phyloP scores from a whole-genome alignment of 2,888 invertebrate genomes.

The Caenorhabditis uteleia region DNA sequence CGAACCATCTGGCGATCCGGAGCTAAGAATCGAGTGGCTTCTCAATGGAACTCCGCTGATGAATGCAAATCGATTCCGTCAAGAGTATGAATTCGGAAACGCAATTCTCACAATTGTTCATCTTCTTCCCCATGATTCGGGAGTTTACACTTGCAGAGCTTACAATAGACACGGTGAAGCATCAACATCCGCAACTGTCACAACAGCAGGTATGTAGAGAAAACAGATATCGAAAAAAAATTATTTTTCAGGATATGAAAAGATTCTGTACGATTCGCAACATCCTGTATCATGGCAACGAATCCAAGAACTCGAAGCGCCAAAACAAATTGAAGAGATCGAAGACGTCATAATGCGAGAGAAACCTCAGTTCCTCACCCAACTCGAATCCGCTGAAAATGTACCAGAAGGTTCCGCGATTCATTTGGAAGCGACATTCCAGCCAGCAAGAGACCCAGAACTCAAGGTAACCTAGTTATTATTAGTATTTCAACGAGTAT shows the following conservation, averaged over 20 bases:
- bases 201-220: too few relatives aligned
- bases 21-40: conserved; percentile 67
- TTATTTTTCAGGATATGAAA: conserved; percentile 64
- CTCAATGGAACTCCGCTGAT: conserved; percentile 86
- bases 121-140: conserved; percentile 85
- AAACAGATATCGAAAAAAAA: too few relatives aligned
- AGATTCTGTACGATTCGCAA: conserved; percentile 78
- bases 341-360: conserved; percentile 73
- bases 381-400: conserved; percentile 85
- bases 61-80: conserved; percentile 75
- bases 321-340: conserved; percentile 82
- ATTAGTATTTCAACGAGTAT: too few relatives aligned
- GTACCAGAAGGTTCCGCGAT: conserved; percentile 88
- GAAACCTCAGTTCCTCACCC: conserved; percentile 77
- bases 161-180: conserved; percentile 91
- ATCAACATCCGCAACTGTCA: conserved; percentile 91
- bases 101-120: conserved; percentile 87
- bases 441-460: conserved; percentile 89
- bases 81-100: conserved; percentile 93
- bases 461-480: too few relatives aligned
- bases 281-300: conserved; percentile 93
- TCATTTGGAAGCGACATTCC: conserved; percentile 93
- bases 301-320: conserved; percentile 74
- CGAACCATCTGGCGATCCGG: conserved; percentile 74
- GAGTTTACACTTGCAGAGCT: conserved; percentile 92